A percentile compares a stretch with the other conserved stretches of the same genome.
These are phyloP conservation scores for Drosophila testacea DNA, from an alignment of 2,888 invertebrate genomes.

Conservation along the genomic window DNA sequence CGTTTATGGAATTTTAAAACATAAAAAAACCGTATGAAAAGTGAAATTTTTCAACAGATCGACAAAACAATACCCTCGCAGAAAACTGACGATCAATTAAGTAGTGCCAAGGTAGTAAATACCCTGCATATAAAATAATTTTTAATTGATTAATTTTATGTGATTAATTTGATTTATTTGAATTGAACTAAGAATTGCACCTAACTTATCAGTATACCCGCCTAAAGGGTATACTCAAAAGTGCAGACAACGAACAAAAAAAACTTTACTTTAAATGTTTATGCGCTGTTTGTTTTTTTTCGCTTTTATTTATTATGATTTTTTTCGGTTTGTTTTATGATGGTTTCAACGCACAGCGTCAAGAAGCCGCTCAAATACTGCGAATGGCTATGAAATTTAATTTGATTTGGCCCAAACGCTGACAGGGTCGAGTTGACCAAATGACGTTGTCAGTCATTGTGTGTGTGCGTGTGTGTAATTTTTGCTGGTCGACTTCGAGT, in stretches of 20 bases:
- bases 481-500: constrained; percentile 11
- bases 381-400: constrained; percentile 59
- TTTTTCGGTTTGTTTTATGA: constrained; percentile 34
- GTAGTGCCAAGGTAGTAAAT: no score
- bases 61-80: constrained; percentile 7
- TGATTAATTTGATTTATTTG: no score
- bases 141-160: no score
- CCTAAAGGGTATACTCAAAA: neutral
- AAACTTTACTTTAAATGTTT: constrained; percentile 32
- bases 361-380: constrained; percentile 39
- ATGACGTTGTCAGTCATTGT: constrained; percentile 50
- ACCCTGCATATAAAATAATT: no score
- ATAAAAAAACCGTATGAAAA: constrained; percentile 18
- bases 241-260: neutral
- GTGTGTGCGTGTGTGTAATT: constrained; percentile 13
- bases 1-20: constrained; percentile 63
- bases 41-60: neutral
- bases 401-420: constrained; percentile 42
- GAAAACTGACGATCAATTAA: no score
- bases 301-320: constrained; percentile 25
- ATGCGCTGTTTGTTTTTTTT: constrained; percentile 39
- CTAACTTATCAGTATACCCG: neutral
- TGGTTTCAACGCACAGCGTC: constrained; percentile 38
- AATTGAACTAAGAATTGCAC: no score
- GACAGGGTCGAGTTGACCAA: constrained; percentile 51